Evolutionary conservation across 2,888 invertebrate species (phyloP), one percentile per base, ranked within the genome.

Genomic region (Arrhopalites spinosus): DNA sequence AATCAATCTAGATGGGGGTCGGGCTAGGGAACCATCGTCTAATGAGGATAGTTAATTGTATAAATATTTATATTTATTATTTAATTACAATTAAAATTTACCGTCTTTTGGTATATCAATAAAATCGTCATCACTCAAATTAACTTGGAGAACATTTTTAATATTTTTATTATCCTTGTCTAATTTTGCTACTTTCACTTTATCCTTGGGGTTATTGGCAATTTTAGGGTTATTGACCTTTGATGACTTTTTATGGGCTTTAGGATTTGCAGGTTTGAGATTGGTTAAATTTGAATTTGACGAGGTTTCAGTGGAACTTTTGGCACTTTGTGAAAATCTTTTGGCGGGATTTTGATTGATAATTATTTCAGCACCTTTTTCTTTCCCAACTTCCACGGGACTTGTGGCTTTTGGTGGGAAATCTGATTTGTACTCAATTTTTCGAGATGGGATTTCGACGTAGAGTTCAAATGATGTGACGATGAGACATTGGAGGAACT

Each of bases 401-500:
- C n/a, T n/a, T n/a, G n/a, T n/a, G n/a, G 43, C 27, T 36, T 17
- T 23, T 15, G 17, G 23, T 43, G 27, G 5, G 2, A n/a, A n/a
- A 8, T 69, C 25, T 5, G 61, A 73, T 64, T 74, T 75, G 61
- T 72, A 72, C 23, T 72, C 29, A 7, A 45, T 29, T 45, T 72
- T 61, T n/a, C 43, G 25, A 45, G 43, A 29, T 0, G 81, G 81
- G 74, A 80, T 78, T n/a, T 77, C 78, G 5, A 78, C 59, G 36
- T 75, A 78, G n/a, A 79, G 36, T 5, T 79, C 75, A 7, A 80
- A 78, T 0, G 81, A 64, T 1, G 77, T 66, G 3, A 79, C 75
- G 1, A 81, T 76, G 3, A 82, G 47, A 29, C 80, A 80, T 70
- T 82, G 80, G 1, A 82, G 36, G 73, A 81, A 81, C 78, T 80